Conservation (phyloP, 2,888 invertebrate genomes). For the Macaria liturata region DNA sequence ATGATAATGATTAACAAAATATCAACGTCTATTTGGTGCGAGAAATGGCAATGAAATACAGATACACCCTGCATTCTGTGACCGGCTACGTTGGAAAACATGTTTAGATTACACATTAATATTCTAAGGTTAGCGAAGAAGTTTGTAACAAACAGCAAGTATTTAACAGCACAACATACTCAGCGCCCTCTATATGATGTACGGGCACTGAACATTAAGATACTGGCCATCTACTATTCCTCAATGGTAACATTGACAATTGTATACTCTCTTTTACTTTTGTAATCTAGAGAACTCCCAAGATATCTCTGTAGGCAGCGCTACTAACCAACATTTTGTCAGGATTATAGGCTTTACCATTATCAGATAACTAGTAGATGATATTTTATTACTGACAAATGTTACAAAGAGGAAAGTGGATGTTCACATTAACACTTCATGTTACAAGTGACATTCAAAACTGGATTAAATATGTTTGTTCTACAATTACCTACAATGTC, state of each 20-base stretch:
- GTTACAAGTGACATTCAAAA: constrained; percentile 45
- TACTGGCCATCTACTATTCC: no score
- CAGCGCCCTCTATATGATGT: constrained; percentile 50
- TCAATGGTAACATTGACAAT: no score
- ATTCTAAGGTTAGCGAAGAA: constrained; percentile 53
- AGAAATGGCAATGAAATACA: constrained; percentile 52
- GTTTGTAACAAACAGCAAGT: constrained; percentile 58
- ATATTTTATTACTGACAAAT: no score
- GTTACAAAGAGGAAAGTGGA: no score
- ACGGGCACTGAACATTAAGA: constrained; percentile 40
- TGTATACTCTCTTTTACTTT: no score
- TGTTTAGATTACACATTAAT: constrained; percentile 46
- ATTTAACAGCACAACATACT: constrained; percentile 61
- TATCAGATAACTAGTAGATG: no score
- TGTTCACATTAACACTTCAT: constrained; percentile 39
- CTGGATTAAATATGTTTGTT: constrained; percentile 38
- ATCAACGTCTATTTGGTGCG: constrained; percentile 51
- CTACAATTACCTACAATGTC: constrained; percentile 37
- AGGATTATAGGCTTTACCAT: no score
- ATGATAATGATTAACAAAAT: constrained; percentile 52
- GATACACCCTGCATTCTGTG: constrained; percentile 58
- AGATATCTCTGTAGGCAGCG: no score
- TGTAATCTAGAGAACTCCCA: no score
- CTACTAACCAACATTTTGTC: no score
- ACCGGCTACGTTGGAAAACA: constrained; percentile 44